Base-by-base conservation (phyloP, 2,113 vertebrate genomes). In the Bos indicus region DNA sequence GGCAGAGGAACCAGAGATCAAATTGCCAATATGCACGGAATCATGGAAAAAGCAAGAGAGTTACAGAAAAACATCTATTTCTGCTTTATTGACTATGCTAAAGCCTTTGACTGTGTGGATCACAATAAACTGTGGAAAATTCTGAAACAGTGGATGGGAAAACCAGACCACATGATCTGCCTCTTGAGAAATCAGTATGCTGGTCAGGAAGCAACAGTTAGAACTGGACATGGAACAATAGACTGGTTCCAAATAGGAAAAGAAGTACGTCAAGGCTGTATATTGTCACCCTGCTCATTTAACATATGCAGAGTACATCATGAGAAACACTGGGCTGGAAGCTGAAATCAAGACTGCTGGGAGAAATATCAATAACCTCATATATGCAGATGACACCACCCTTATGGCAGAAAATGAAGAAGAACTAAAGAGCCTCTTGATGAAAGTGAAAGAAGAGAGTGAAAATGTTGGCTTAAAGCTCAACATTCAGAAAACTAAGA, bases 341-440 rank as follows among this genome's bases (percentile, higher is more conserved):
- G 33, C 16, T n/a, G 64, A 2, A n/a, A 67, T 67, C 62, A n/a
- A n/a, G 62, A n/a, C 0, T 19, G 33, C 33, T 1, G 0, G 7
- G 62, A 67, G 62, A 67, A 67, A 67, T 67, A 67, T 67, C 33
- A n/a, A 9, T 67, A 19, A n/a, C 62, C 62, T 67, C 33, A n/a
- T 33, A n/a, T n/a, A 67, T n/a, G 62, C 16, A n/a, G 33, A 67
- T n/a, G 33, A 19, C 2, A 67, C 1, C 7, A 67, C 33, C 4
- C 62, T n/a, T n/a, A n/a, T 19, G 16, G 62, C 62, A 67, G 33
- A 19, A 67, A 67, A n/a, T n/a, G 62, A 67, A 19, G 62, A 67
- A 2, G 62, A 67, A 67, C 16, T n/a, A 67, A n/a, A 19, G 16
- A n/a, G 7, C 3, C 16, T 67, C 62, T n/a, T 67, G 33, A 67